These are phyloP conservation scores for Melikaiella ostensackeni DNA, from an alignment of 2,888 invertebrate genomes.

Conservation along the genomic window DNA sequence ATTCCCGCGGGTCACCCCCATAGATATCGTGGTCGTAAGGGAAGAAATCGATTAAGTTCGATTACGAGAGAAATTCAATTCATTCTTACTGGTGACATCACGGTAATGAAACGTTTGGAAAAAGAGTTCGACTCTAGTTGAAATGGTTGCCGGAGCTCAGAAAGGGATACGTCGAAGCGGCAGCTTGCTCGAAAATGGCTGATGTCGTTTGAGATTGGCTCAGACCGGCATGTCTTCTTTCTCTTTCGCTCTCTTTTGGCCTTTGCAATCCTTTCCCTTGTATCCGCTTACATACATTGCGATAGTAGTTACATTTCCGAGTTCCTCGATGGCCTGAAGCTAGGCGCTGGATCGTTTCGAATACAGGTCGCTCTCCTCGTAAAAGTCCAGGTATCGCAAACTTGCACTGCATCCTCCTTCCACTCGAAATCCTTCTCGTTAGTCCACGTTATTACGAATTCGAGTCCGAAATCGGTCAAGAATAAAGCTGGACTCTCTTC, in stretches of 20 bases:
- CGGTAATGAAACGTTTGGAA: slow-evolving; percentile 42
- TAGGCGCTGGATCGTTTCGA: slow-evolving; percentile 8
- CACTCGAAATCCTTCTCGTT: background rate
- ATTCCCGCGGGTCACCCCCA: slow-evolving; percentile 13
- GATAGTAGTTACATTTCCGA: slow-evolving; percentile 17
- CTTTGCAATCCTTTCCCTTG: background rate
- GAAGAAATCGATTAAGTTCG: slow-evolving; percentile 43
- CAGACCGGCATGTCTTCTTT: slow-evolving; percentile 24
- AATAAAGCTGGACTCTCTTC: background rate
- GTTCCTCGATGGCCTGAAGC: slow-evolving; percentile 6
- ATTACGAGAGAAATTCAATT: slow-evolving; percentile 44
- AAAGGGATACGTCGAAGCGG: slow-evolving; percentile 5
- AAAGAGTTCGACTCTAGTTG: slow-evolving; percentile 42
- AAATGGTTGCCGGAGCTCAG: slow-evolving; percentile 5
- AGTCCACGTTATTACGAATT: background rate
- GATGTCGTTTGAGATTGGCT: slow-evolving; percentile 45
- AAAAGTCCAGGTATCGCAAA: slow-evolving; percentile 10
- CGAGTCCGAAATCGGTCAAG: background rate
- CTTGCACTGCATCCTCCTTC: background rate
- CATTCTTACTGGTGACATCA: slow-evolving; percentile 43
- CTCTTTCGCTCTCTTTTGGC: slow-evolving; percentile 4
- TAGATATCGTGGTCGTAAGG: slow-evolving; percentile 22
- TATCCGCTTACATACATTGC: slow-evolving; percentile 14
- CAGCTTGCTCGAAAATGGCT: slow-evolving; percentile 37
- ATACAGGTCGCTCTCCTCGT: background rate